Conservation (phyloP, 2,113 vertebrate genomes). For the Lonchura striata region DNA sequence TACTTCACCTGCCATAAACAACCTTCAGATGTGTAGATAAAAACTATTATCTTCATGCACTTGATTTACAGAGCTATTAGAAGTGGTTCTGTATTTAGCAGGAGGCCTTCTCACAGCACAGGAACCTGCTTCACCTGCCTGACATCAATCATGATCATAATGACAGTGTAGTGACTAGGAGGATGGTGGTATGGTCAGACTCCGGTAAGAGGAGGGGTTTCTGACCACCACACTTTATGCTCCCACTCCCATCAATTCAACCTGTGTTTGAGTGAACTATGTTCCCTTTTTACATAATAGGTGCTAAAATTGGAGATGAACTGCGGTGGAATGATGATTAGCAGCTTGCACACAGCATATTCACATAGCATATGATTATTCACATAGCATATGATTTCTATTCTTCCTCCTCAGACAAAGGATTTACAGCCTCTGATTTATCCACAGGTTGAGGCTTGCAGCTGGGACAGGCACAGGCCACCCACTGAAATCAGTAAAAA, state of each 20-base stretch:
- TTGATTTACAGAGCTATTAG: constrained; percentile 49
- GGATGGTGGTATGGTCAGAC: not conserved
- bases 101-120: not conserved
- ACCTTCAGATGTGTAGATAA: constrained; percentile 5
- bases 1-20: constrained; percentile 18
- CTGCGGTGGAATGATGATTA: not conserved
- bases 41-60: constrained; percentile 22
- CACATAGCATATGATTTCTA: not conserved
- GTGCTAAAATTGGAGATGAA: not conserved
- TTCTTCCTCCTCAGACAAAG: not conserved
- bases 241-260: not conserved
- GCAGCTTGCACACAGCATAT: not conserved
- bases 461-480: not conserved
- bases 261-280: not conserved
- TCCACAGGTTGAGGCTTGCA: not conserved
- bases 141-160: not conserved
- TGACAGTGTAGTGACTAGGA: fast-evolving
- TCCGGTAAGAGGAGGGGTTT: not conserved
- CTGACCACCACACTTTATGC: not conserved
- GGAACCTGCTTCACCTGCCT: not conserved
- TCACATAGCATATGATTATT: not conserved
- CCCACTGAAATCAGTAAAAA: not conserved
- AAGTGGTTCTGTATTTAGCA: not conserved
- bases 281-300: not conserved
- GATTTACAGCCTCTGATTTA: not conserved